These are phyloP conservation scores for Ferrisia virgata DNA, from an alignment of 2,888 invertebrate species.

Conservation along the genomic window DNA sequence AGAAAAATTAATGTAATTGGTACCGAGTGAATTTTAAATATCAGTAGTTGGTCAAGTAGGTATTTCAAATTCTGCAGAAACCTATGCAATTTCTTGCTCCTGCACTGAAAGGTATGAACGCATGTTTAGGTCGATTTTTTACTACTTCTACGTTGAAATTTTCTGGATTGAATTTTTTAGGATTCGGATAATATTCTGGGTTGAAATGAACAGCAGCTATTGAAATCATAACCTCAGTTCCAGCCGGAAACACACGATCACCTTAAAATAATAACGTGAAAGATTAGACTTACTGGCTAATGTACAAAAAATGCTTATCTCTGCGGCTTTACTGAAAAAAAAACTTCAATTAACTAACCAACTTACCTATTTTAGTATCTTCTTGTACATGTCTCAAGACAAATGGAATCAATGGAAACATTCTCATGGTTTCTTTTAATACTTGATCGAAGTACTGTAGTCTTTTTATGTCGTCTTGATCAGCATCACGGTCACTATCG, in stretches of 20 bases:
- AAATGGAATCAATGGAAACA: constrained; percentile 45
- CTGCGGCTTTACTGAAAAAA: too few relatives aligned
- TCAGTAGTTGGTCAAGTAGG: too few relatives aligned
- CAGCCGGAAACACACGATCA: neutral
- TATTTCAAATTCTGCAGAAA: neutral
- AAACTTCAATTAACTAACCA: too few relatives aligned
- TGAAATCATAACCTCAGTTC: neutral
- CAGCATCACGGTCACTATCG: constrained; percentile 52
- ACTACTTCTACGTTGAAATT: constrained; percentile 23
- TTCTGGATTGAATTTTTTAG: constrained; percentile 27
- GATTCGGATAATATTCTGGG: constrained; percentile 25
- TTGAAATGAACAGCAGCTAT: constrained; percentile 19
- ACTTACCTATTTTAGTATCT: constrained; percentile 22
- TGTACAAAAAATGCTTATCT: too few relatives aligned
- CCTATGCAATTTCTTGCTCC: constrained; percentile 36
- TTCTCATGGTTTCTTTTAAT: constrained; percentile 48
- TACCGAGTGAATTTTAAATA: too few relatives aligned
- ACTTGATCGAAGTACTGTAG: constrained; percentile 48
- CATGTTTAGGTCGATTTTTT: neutral
- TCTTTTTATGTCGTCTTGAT: constrained; percentile 54
- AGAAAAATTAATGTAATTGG: too few relatives aligned
- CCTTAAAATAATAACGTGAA: constrained; percentile 1
- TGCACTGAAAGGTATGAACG: constrained; percentile 33
- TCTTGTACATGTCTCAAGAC: neutral
- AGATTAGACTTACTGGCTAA: too few relatives aligned